A percentile compares a stretch with the other conserved stretches of the same genome.
Evolutionary conservation across 2,797 vertebrate species (phyloP).

Genomic region (Crenichthys baileyi): DNA sequence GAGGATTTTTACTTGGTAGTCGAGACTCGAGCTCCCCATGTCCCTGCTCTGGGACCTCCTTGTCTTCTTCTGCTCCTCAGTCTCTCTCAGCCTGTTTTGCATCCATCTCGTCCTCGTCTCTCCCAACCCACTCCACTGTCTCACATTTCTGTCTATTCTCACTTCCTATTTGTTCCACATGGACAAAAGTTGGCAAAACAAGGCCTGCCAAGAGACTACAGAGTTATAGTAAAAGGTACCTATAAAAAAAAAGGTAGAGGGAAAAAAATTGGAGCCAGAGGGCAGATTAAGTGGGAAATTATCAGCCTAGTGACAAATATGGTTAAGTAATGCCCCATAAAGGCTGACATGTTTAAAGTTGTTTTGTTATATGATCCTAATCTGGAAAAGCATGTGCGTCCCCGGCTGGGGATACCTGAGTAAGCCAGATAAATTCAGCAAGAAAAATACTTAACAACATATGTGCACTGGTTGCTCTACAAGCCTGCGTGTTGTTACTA

Average conservation of each 20-base stretch:
- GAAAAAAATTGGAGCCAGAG: background rate
- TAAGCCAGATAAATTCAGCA: constrained; percentile 24
- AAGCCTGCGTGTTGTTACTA: constrained; percentile 44
- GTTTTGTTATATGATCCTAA: background rate
- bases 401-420: constrained; percentile 3
- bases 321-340: constrained; percentile 10
- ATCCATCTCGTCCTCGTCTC: constrained; percentile 58
- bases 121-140: constrained; percentile 51
- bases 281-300: background rate
- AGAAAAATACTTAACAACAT: constrained; percentile 27
- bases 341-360: constrained; percentile 10
- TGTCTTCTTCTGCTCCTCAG: constrained; percentile 53
- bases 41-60: constrained; percentile 60
- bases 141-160: constrained; percentile 44
- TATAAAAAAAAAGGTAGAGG: constrained; percentile 8
- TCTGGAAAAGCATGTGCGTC: constrained; percentile 2
- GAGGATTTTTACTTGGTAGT: constrained; percentile 45
- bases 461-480: constrained; percentile 51
- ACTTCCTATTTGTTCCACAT: constrained; percentile 34
- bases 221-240: constrained; percentile 27
- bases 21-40: constrained; percentile 38
- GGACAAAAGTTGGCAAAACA: constrained; percentile 54
- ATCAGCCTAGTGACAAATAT: constrained; percentile 5
- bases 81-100: constrained; percentile 61
- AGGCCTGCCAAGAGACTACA: constrained; percentile 39